Evolutionary conservation across 2,888 invertebrate species (phyloP).

Genomic region (Pandemis cinnamomeana): DNA sequence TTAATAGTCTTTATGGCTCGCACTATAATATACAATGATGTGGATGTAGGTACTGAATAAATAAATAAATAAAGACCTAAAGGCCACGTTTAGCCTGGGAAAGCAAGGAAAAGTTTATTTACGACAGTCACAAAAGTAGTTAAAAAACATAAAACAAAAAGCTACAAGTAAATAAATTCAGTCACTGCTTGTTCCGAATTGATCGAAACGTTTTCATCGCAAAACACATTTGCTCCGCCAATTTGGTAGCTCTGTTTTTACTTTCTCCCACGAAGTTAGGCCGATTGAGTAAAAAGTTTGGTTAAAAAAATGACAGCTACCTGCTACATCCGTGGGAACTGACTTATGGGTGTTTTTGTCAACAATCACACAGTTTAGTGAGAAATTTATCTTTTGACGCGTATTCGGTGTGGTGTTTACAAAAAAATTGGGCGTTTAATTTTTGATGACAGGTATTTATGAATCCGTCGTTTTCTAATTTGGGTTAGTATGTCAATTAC

Average conservation of each 20-base stretch:
- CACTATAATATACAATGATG: too few relatives aligned
- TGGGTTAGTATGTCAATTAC: background rate
- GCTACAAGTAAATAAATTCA: background rate
- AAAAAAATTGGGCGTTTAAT: background rate
- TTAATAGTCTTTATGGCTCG: too few relatives aligned
- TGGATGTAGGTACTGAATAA: too few relatives aligned
- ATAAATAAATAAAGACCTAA: too few relatives aligned
- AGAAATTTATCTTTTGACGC: slow-evolving; percentile 31
- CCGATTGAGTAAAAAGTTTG: background rate
- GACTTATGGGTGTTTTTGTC: slow-evolving; percentile 19
- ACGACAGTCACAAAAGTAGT: too few relatives aligned
- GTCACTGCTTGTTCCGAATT: too few relatives aligned
- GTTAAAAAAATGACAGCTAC: slow-evolving; percentile 30
- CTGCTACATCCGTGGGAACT: slow-evolving; percentile 41
- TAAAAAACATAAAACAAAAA: too few relatives aligned
- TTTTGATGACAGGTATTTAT: background rate
- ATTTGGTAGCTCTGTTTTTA: background rate
- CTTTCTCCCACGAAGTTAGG: slow-evolving; percentile 18
- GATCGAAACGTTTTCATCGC: background rate
- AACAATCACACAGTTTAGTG: slow-evolving; percentile 22
- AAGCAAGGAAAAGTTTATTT: too few relatives aligned
- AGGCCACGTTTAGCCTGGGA: too few relatives aligned
- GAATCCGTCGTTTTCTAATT: background rate
- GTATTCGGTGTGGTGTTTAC: slow-evolving; percentile 9
- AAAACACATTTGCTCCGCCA: background rate